Evolutionary conservation across 2,113 vertebrate genomes (phyloP), one percentile per base, ranked within the genome.

Genomic region (Bostrychus sinensis): DNA sequence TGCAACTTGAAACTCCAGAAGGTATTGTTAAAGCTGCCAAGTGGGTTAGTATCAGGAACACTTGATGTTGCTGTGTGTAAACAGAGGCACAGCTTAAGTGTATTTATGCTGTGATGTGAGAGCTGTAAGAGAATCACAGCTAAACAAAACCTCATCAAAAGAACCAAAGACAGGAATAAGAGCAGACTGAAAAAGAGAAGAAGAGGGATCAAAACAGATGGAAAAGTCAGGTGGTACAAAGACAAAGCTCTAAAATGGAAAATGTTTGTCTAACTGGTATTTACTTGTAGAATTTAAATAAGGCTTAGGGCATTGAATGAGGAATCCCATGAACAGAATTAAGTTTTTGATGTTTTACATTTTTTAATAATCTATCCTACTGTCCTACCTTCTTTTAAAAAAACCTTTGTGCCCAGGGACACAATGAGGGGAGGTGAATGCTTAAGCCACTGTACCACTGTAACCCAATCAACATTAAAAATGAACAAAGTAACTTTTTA

Each of bases 81-180:
- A 19, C n/a, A 56, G 64, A 64, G n/a, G n/a, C n/a, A n/a, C n/a
- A n/a, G n/a, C 12, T 53, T 41, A 39, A 50, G 61, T 70, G 39
- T 72, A 66, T 76, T 74, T 81, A 46, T 59, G 26, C 61, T 61
- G 72, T 58, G 19, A 73, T 78, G 75, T 72, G 41, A 74, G 62
- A 72, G 69, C 61, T 71, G 61, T 17, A 70, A 63, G 67, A 66
- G 77, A 62, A 75, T 66, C 46, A 74, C 36, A 58, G 56, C 48
- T 54, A 46, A 59, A 68, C 46, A 76, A 77, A 77, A 42, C 46
- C 58, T 69, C 53, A 77, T 42, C 48, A 66, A 75, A 54, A 22
- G 55, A 68, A 8, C 17, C 68, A 58, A 78, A 80, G 41, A 19
- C 13, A 22, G 14, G 73, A 64, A 88, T 82, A 79, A 82, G 28